Evolutionary conservation across 2,797 vertebrate species (phyloP), one percentile per base, ranked within the genome.

Genomic region (Anas georgica): DNA sequence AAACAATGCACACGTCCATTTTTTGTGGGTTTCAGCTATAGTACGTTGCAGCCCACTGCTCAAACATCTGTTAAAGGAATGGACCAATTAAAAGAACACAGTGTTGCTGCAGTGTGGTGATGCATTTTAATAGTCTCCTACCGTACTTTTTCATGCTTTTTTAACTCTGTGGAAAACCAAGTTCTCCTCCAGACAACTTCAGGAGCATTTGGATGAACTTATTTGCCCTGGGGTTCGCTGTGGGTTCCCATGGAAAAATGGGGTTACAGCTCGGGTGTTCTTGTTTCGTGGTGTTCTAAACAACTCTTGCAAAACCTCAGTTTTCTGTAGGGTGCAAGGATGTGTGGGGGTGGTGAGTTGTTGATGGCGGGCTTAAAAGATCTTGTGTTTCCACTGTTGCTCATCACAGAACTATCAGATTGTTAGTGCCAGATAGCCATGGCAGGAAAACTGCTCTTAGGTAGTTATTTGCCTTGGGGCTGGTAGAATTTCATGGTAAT

Each of bases 71-170:
- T 68, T 94, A 55, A 87, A 91, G 94, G 62, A 96, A 85, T 62
- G 68, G 68, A 58, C 72, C 95, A 88, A 80, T 96, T 95, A 80
- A 94, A 93, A 91, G 90, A 90, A 48, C 80, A 80, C 48, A 46
- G 41, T 1, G 1, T 90, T 1, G 1, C 81, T 91, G 54, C 48
- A 39, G 82, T 48, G 87, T 92, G 90, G 88, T 72, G 50, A 56
- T 93, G 93, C 90, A 95, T 97, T 90, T 96, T 96, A 94, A 95
- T 87, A 87, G 88, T 89, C 78, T 86, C 78, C 45, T 72, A 60
- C 83, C 72, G 46, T 68, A 90, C 72, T 75, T 89, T 43, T 80
- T 52, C 23, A 6, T 80, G 75, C 45, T 15, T 79, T 94, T 82
- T 55, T 70, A 79, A 55, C 83, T 58, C 45, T 46, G 39, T 90